phyloP scores from a whole-genome alignment of 92 coral and sea anemone species.

The Epizoanthus ramosus region DNA sequence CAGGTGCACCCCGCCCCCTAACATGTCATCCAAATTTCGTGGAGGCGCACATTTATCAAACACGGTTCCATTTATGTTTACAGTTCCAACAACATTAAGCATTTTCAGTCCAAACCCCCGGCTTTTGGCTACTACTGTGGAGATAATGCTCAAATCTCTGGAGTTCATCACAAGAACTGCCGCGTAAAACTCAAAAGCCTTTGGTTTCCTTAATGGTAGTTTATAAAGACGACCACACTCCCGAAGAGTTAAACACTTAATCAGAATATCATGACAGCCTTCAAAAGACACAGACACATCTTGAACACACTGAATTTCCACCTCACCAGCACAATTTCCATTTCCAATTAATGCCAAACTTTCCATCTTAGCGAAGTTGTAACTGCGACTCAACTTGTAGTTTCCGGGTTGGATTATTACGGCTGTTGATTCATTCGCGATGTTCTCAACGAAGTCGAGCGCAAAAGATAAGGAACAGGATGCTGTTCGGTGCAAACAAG shows the following conservation, averaged over 20 bases:
- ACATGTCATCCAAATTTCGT: not conserved
- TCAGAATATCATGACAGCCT: slow-evolving; percentile 54
- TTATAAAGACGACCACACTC: slow-evolving; percentile 64
- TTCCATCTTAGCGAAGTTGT: slow-evolving; percentile 30
- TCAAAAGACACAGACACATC: slow-evolving; percentile 70
- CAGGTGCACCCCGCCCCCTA: slow-evolving; percentile 80
- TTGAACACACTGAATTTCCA: slow-evolving; percentile 57
- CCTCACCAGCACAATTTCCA: slow-evolving; percentile 24
- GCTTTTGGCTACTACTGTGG: slow-evolving; percentile 58
- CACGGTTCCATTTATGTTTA: slow-evolving; percentile 51
- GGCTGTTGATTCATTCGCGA: not conserved
- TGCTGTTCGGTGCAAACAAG: not conserved
- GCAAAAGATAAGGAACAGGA: slow-evolving; percentile 23
- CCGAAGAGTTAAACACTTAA: slow-evolving; percentile 48
- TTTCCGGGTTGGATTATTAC: slow-evolving; percentile 35
- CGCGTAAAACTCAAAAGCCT: slow-evolving; percentile 49
- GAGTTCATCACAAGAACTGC: slow-evolving; percentile 71
- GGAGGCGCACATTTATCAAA: slow-evolving; percentile 54
- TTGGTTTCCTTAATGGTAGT: not conserved
- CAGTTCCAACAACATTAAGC: slow-evolving; percentile 68
- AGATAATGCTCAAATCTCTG: slow-evolving; percentile 44
- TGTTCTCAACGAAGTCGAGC: not conserved
- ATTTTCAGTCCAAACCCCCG: slow-evolving; percentile 75
- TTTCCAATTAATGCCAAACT: slow-evolving; percentile 52
- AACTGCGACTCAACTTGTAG: slow-evolving; percentile 62